These are phyloP conservation scores for Lerista edwardsae DNA, from an alignment of 2,797 vertebrate species.

Conservation along the genomic window DNA sequence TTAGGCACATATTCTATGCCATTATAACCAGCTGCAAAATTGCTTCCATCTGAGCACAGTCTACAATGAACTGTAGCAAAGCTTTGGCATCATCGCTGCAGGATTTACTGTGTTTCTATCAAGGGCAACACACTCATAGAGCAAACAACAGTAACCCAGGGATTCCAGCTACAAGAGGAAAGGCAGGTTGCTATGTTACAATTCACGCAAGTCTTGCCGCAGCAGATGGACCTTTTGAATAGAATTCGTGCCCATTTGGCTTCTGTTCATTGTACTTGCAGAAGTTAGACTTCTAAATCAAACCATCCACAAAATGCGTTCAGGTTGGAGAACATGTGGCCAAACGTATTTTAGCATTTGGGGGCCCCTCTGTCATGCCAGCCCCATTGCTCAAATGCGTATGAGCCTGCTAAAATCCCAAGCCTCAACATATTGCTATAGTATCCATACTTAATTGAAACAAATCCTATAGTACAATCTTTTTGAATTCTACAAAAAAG, in stretches of 20 bases:
- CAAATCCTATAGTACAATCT: not conserved
- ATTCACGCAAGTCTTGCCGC: conserved; percentile 50
- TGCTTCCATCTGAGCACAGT: conserved; percentile 31
- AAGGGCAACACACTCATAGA: conserved; percentile 47
- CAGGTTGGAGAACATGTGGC: conserved; percentile 31
- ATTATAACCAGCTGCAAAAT: conserved; percentile 48
- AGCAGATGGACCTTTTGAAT: conserved; percentile 57
- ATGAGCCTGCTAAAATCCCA: not conserved
- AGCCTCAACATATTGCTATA: not conserved
- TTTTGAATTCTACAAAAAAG: not conserved
- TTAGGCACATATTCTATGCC: conserved; percentile 40
- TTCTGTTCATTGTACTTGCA: conserved; percentile 37
- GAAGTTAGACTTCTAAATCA: conserved; percentile 51
- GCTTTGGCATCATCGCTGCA: conserved; percentile 34
- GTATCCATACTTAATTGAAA: conserved; percentile 5
- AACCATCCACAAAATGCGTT: conserved; percentile 39
- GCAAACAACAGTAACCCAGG: conserved; percentile 50
- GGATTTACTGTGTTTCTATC: conserved; percentile 39
- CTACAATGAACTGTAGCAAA: conserved; percentile 44
- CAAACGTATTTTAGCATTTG: conserved; percentile 13
- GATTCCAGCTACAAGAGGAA: conserved; percentile 57
- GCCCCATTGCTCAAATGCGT: not conserved
- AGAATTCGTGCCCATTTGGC: conserved; percentile 41
- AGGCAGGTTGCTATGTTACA: conserved; percentile 52
- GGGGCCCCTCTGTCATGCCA: not conserved